phyloP scores from a whole-genome alignment of 1,140 invertebrate genomes.

The Drosophila pseudoananassae region DNA sequence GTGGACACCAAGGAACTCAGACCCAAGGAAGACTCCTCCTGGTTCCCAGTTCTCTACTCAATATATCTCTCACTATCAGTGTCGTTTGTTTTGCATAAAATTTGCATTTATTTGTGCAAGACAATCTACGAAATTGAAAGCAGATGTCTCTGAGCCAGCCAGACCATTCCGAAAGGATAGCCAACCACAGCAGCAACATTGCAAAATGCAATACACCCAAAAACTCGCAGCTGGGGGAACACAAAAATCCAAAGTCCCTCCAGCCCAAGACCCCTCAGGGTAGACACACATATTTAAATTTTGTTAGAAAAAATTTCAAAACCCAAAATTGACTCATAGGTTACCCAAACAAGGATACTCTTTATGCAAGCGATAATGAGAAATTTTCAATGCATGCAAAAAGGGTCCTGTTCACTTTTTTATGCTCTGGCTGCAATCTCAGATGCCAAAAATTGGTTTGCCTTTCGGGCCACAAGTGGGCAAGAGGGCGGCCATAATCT shows the following conservation, averaged over 20 bases:
- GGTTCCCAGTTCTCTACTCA: background rate
- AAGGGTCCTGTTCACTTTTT: background rate
- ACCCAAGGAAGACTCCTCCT: background rate
- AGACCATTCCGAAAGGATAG: background rate
- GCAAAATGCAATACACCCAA: constrained; percentile 46
- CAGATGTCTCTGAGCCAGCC: constrained; percentile 55
- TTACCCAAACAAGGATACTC: background rate
- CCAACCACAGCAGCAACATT: constrained; percentile 10
- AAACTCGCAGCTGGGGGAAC: constrained; percentile 4
- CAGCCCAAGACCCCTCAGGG: constrained; percentile 14
- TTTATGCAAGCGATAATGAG: constrained; percentile 62
- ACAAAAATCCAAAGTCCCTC: constrained; percentile 10
- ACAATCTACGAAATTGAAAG: constrained; percentile 71
- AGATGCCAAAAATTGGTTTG: constrained; percentile 26
- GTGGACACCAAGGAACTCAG: background rate
- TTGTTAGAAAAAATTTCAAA: background rate
- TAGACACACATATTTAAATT: constrained; percentile 37
- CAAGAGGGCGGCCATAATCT: background rate
- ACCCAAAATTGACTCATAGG: background rate
- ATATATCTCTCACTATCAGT: constrained; percentile 38
- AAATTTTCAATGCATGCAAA: constrained; percentile 46
- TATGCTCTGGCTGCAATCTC: constrained; percentile 17
- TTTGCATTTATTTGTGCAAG: constrained; percentile 66
- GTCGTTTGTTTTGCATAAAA: constrained; percentile 69
- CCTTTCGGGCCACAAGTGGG: constrained; percentile 22